Evolutionary conservation across 2,888 invertebrate genomes (phyloP), one percentile per base, ranked within the genome.

Genomic region (Ethmia dodecea): DNA sequence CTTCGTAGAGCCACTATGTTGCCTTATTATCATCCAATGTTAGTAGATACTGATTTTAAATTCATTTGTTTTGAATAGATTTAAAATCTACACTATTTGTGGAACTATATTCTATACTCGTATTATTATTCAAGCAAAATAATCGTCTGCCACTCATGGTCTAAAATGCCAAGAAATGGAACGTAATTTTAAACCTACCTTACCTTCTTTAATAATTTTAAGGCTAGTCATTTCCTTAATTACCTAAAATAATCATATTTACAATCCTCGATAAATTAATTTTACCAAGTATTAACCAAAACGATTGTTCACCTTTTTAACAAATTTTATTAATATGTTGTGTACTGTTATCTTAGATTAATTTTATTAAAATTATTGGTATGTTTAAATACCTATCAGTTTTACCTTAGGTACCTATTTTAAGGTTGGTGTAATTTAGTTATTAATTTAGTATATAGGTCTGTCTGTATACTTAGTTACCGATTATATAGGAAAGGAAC

Each of bases 311-410:
- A 73, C 65, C 64, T 67, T 65, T 64, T 80, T 78, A 77, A 78
- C 66, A 80, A 81, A 84, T 81, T 84, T 79, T 84, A 83, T 81
- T 66, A 71, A 69, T 72, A 69, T 57, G 80, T 83, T 83, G 77
- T 79, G 67, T 67, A 69, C 56, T 69, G 58, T 64, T 61, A 59
- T 51, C 37, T 66, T 74, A 70, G 60, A 64, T 68, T 76, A 70
- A 63, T 75, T 77, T 75, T 69, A 73, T 63, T 52, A 52, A 53
- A 63, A 55, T 51, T 53, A 62, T 52, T 38, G 65, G 68, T 71
- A 71, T 72, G 67, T 74, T 73, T 62, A 68, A 58, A 64, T 71
- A 64, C 73, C 69, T 54, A 52, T 44, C 52, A 60, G 43, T 60
- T 66, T 59, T 55, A 66, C 52, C 47, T 62, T 61, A 68, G 60